Evolutionary conservation across 2,888 invertebrate species (phyloP).

Genomic region (Athripsodes cinereus): DNA sequence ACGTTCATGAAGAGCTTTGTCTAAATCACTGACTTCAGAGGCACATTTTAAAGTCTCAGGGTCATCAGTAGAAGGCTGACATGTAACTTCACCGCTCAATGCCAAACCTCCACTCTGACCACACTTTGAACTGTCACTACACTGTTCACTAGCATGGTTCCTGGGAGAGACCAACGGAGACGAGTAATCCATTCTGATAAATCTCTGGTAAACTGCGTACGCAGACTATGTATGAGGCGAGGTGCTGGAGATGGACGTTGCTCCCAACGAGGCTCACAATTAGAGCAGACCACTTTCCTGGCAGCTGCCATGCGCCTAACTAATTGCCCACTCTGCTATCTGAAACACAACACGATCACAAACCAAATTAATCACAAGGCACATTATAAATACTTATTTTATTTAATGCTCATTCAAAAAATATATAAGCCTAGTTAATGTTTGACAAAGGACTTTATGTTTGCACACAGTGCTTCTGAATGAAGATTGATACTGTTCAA

Average conservation of each 20-base stretch:
- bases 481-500: too few relatives aligned
- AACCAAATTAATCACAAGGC: neutral
- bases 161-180: slow-evolving; percentile 10
- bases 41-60: slow-evolving; percentile 39
- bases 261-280: slow-evolving; percentile 26
- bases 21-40: slow-evolving; percentile 33
- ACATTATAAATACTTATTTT: neutral
- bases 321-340: slow-evolving; percentile 20
- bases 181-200: slow-evolving; percentile 22
- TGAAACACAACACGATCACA: slow-evolving; percentile 14
- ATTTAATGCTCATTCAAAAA: neutral
- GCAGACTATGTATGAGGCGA: slow-evolving; percentile 19
- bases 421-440: neutral
- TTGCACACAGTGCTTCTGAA: too few relatives aligned
- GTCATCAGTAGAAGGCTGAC: slow-evolving; percentile 32
- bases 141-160: slow-evolving; percentile 5
- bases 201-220: slow-evolving; percentile 15
- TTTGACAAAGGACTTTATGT: too few relatives aligned
- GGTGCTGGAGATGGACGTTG: slow-evolving; percentile 23
- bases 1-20: slow-evolving; percentile 10
- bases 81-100: slow-evolving; percentile 13
- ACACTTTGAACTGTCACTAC: neutral
- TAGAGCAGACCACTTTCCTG: slow-evolving; percentile 23
- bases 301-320: slow-evolving; percentile 25
- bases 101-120: slow-evolving; percentile 11